phyloP scores from a whole-genome alignment of 2,797 vertebrate species.

The Brachymystax lenok region DNA sequence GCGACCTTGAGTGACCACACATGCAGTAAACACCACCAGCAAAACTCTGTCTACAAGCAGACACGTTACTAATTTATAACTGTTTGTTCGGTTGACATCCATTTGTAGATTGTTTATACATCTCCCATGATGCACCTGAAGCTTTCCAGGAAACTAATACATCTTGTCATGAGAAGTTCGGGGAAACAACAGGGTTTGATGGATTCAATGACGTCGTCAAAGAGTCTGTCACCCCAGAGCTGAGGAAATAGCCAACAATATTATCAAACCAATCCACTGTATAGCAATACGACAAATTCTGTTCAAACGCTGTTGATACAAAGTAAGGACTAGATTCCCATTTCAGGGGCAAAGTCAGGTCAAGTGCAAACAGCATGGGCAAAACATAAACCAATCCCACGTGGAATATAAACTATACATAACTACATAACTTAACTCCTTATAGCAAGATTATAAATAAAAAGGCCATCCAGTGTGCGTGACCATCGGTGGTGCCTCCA shows the following conservation, averaged over 20 bases:
- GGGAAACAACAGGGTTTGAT: slow-evolving; percentile 11
- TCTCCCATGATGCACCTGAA: background rate
- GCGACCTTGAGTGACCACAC: slow-evolving; percentile 14
- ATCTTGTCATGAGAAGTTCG: background rate
- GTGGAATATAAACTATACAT: background rate
- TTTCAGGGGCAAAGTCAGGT: background rate
- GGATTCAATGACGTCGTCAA: background rate
- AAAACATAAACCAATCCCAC: background rate
- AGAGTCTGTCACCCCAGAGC: slow-evolving; percentile 28
- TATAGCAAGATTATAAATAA: background rate
- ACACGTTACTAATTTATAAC: slow-evolving; percentile 18
- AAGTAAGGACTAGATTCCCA: background rate
- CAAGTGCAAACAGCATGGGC: background rate
- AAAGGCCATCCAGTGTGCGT: background rate
- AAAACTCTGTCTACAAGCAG: background rate
- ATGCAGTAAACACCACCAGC: slow-evolving; percentile 16
- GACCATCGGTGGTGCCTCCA: background rate
- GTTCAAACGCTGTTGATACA: background rate
- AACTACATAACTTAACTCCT: background rate
- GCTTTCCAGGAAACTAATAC: slow-evolving; percentile 1
- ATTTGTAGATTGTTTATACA: background rate
- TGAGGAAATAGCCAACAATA: background rate
- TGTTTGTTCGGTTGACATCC: background rate
- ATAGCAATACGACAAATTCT: background rate
- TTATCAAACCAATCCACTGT: background rate